Conservation (phyloP, 2,888 invertebrate species). For the Mactromeris polynyma region DNA sequence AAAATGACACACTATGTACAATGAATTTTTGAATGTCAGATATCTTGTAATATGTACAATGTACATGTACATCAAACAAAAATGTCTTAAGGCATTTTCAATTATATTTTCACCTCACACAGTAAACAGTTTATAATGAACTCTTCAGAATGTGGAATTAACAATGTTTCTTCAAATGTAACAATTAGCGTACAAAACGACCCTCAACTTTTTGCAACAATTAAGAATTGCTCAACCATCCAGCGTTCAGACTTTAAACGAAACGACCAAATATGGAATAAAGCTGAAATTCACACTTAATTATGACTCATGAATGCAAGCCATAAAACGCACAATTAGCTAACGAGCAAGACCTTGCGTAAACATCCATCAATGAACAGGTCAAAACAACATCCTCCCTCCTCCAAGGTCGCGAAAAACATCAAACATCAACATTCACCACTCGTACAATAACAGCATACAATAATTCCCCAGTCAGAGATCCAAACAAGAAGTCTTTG, state of each 20-base stretch:
- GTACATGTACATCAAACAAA: too few relatives aligned
- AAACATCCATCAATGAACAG: background rate
- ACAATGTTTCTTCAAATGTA: too few relatives aligned
- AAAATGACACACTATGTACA: too few relatives aligned
- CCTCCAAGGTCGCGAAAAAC: background rate
- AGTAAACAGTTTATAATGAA: too few relatives aligned
- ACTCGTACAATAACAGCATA: background rate
- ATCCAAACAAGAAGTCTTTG: background rate
- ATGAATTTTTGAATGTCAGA: too few relatives aligned
- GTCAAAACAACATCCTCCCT: background rate
- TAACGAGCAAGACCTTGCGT: background rate
- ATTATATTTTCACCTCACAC: too few relatives aligned
- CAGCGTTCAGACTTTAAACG: background rate
- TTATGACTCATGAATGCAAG: background rate
- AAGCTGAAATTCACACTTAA: background rate
- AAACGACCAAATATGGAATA: constrained; percentile 9
- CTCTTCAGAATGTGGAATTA: too few relatives aligned
- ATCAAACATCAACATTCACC: background rate
- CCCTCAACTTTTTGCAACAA: too few relatives aligned
- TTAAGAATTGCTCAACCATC: too few relatives aligned
- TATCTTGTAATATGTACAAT: too few relatives aligned
- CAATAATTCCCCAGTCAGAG: background rate
- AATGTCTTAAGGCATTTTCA: too few relatives aligned
- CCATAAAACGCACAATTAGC: background rate
- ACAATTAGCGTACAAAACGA: too few relatives aligned